Evolutionary conservation across 2,888 invertebrate species (phyloP).

Genomic region (Neoaliturus tenellus): DNA sequence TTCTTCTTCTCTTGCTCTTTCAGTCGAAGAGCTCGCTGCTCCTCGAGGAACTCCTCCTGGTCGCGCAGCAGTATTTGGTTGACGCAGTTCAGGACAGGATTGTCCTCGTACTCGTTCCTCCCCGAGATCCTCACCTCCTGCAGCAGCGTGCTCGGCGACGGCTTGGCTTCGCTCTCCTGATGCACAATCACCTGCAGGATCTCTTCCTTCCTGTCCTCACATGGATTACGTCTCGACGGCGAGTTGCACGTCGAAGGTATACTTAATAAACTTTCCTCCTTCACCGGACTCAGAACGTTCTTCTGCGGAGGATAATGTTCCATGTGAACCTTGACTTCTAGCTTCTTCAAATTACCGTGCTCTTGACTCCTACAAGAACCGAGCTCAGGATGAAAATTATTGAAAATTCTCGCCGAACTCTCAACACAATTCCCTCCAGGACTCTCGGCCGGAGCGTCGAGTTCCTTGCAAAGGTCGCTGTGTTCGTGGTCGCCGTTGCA

Average conservation of each 20-base stretch:
- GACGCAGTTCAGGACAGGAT: conserved; percentile 90
- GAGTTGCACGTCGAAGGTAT: conserved; percentile 24
- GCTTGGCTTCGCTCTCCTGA: conserved; percentile 30
- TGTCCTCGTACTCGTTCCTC: conserved; percentile 78
- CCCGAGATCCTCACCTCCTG: conserved; percentile 61
- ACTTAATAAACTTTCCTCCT: conserved; percentile 18
- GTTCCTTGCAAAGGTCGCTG: conserved; percentile 4
- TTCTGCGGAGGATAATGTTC: conserved; percentile 15
- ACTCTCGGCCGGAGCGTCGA: background rate
- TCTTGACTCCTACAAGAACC: background rate
- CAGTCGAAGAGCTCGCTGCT: conserved; percentile 64
- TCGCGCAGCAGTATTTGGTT: conserved; percentile 90
- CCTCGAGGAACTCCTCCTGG: conserved; percentile 74
- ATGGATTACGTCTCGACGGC: conserved; percentile 18
- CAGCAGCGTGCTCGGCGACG: conserved; percentile 61
- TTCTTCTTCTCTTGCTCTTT: conserved; percentile 55
- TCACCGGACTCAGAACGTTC: conserved; percentile 32
- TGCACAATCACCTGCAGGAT: background rate
- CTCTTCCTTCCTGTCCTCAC: conserved; percentile 35
- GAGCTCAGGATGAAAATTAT: background rate
- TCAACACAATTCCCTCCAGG: background rate
- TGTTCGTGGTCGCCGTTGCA: conserved; percentile 66
- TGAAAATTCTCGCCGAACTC: background rate
- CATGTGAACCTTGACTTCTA: conserved; percentile 33
- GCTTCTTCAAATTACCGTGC: background rate